phyloP scores from a whole-genome alignment of 2,888 invertebrate genomes.

The Cremastobaeus sp. region DNA sequence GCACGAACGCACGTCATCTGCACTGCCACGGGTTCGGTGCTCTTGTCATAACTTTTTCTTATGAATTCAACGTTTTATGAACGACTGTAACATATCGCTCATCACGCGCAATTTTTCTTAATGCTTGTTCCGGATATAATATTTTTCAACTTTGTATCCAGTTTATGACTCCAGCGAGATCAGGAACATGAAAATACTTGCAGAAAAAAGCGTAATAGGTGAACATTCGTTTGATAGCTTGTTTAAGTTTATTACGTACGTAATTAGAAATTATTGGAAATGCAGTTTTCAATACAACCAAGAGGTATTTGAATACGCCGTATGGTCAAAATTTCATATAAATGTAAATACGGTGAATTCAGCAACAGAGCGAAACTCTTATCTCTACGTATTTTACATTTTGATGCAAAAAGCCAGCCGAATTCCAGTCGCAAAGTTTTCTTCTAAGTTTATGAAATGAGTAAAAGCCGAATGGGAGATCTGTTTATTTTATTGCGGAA shows the following conservation, averaged over 20 bases:
- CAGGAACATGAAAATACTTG: background rate
- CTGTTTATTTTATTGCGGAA: too few relatives aligned
- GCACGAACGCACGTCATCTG: conserved; percentile 31
- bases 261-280: background rate
- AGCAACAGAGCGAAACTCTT: conserved; percentile 10
- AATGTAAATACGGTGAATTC: conserved; percentile 27
- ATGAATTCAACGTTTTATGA: conserved; percentile 43
- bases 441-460: too few relatives aligned
- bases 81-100: conserved; percentile 40
- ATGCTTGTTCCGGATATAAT: background rate
- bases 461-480: too few relatives aligned
- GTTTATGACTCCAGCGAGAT: background rate
- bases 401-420: background rate
- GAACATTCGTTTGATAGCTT: too few relatives aligned
- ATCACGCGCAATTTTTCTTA: conserved; percentile 28
- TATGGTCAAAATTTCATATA: conserved; percentile 19
- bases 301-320: background rate
- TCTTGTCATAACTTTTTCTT: conserved; percentile 39
- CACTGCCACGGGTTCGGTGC: background rate
- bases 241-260: too few relatives aligned
- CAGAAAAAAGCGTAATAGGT: background rate
- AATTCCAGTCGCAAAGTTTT: conserved; percentile 1
- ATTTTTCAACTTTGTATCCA: conserved; percentile 15
- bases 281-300: background rate
- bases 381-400: conserved; percentile 21